Evolutionary conservation across 2,113 vertebrate species (phyloP).

Genomic region (Hypomesus transpacificus): DNA sequence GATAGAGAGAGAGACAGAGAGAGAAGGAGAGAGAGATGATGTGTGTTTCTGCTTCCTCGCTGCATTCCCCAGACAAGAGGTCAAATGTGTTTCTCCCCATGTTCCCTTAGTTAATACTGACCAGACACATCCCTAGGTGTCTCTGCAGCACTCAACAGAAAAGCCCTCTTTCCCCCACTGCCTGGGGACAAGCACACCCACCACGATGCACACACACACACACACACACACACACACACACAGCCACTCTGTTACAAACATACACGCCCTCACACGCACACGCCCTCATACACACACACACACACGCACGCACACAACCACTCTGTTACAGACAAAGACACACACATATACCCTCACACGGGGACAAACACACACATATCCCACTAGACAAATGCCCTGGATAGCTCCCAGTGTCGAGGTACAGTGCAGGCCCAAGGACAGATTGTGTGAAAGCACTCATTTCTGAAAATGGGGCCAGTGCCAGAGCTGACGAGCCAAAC

Average conservation of each 20-base stretch:
- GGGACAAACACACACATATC: no score
- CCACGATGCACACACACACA: no score
- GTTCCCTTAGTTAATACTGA: conserved; percentile 3
- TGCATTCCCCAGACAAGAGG: background rate
- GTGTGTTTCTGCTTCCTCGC: no score
- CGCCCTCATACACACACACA: background rate
- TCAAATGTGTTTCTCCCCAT: conserved; percentile 4
- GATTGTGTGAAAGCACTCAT: conserved; percentile 3
- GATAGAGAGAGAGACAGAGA: background rate
- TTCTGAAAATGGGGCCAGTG: conserved; percentile 14
- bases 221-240: background rate
- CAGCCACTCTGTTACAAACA: conserved; percentile 12
- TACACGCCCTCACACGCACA: background rate
- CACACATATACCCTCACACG: background rate
- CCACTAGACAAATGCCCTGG: background rate
- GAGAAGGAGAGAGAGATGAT: background rate
- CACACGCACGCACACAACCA: background rate
- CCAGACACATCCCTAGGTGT: background rate
- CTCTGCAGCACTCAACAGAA: conserved; percentile 11
- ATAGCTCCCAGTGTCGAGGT: background rate
- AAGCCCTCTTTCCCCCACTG: background rate
- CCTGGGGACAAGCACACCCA: background rate
- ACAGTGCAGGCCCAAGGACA: background rate
- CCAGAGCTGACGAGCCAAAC: background rate
- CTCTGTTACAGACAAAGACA: conserved; percentile 3